Conservation (phyloP, 2,888 invertebrate genomes). For the Vanessa cardui region DNA sequence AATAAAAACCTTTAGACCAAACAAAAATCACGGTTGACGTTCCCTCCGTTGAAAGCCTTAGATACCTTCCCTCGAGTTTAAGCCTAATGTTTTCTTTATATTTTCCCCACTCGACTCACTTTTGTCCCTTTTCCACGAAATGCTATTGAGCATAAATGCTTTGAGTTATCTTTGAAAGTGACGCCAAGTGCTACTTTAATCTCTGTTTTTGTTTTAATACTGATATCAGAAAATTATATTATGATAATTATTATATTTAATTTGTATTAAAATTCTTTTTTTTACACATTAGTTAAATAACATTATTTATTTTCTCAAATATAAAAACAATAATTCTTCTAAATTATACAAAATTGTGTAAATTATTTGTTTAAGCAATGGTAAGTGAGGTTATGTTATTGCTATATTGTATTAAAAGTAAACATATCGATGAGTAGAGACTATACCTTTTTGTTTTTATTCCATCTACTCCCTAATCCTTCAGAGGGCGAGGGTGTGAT, state of each 20-base stretch:
- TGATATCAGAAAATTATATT: not conserved
- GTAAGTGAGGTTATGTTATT: too few species aligned
- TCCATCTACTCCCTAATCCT: slow-evolving; percentile 76
- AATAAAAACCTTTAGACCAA: slow-evolving; percentile 45
- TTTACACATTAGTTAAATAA: too few species aligned
- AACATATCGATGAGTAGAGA: slow-evolving; percentile 21
- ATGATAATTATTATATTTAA: too few species aligned
- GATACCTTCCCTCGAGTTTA: slow-evolving; percentile 62
- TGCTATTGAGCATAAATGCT: not conserved
- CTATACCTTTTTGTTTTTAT: slow-evolving; percentile 51
- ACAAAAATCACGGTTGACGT: slow-evolving; percentile 67
- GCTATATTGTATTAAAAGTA: not conserved
- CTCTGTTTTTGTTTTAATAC: not conserved
- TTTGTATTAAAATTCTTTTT: too few species aligned
- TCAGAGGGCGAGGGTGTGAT: slow-evolving; percentile 64
- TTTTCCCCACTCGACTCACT: slow-evolving; percentile 48
- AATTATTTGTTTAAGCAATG: not conserved
- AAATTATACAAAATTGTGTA: not conserved
- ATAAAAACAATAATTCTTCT: too few species aligned
- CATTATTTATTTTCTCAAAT: too few species aligned
- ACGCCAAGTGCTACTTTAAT: not conserved
- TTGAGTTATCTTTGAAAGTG: too few species aligned
- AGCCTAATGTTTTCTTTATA: slow-evolving; percentile 70
- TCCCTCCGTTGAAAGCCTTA: slow-evolving; percentile 61
- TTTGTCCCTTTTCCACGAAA: slow-evolving; percentile 8